Base-by-base conservation (phyloP, 2,113 vertebrate species). In the Balaeniceps rex region DNA sequence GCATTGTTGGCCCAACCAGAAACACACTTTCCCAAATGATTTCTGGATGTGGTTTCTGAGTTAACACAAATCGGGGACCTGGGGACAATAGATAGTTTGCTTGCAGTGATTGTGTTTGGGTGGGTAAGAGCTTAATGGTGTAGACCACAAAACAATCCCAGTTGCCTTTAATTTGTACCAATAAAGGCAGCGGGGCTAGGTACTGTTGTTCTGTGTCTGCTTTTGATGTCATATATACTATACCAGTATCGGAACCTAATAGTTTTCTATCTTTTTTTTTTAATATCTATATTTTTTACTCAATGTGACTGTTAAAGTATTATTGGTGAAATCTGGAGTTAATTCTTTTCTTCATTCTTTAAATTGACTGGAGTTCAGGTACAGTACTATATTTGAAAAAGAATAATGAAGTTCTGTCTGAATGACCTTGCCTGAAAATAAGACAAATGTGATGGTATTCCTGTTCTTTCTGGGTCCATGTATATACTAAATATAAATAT, bases 1-100 rank as follows among this genome's bases (percentile, higher is more conserved):
- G 87, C 82, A n/a, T 38, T 65, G 93, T 91, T 96, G 84, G 95
- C 93, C 64, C 84, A 15, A 54, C 69, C 81, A 95, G 89, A 96
- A 95, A 71, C 54, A 66, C 4, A 1, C 34, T 72, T 87, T 89
- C 74, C 86, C 84, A 83, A 89, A 90, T 76, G 66, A 95, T 95
- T 96, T 94, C 92, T 94, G 91, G 91, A 96, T 89, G 93, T 90
- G 87, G 84, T 91, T 96, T 93, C 78, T 79, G 78, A 93, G 36
- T 91, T 91, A 83, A 85, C 79, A 65, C 87, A 96, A 93, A 90
- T 85, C 34, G 76, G 72, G 90, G 47, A 90, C 94, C 85, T 72
- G 81, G 75, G 87, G 96, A 91, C 85, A 90, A 60, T 6, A 74
- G 75, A 51, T 49, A 79, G 49, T 87, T 94, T 79, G 47, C 84